Conservation (phyloP, 1,140 invertebrate genomes). For the Pseudachorutes palmiensis region DNA sequence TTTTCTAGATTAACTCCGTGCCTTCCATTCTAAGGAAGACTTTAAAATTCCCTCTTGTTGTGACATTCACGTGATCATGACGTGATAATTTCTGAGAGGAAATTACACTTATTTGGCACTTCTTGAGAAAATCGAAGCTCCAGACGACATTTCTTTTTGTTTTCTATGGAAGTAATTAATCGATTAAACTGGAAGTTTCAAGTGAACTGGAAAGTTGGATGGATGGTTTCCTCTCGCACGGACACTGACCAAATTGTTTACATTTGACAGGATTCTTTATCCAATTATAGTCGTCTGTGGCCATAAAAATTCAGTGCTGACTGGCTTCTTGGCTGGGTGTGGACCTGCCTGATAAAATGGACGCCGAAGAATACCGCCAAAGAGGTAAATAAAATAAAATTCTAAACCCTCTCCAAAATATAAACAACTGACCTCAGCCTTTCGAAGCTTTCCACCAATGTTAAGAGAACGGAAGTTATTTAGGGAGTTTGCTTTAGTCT, state of each 20-base stretch:
- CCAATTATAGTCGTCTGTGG: conserved; percentile 35
- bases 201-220: neutral
- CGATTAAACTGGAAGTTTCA: neutral
- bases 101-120: too few relatives aligned
- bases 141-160: neutral
- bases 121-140: neutral
- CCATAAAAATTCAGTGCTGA: conserved; percentile 29
- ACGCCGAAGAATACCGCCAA: conserved; percentile 48
- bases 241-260: conserved; percentile 24
- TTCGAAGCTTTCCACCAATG: neutral
- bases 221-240: neutral
- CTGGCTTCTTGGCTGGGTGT: conserved; percentile 16
- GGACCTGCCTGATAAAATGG: conserved; percentile 41
- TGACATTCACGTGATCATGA: too few relatives aligned
- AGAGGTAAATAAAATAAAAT: too few relatives aligned
- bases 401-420: too few relatives aligned
- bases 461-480: neutral
- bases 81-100: too few relatives aligned
- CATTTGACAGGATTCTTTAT: conserved; percentile 37
- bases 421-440: conserved; percentile 35
- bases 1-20: too few relatives aligned
- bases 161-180: neutral
- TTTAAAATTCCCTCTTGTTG: too few relatives aligned
- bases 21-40: too few relatives aligned
- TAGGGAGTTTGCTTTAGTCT: too few relatives aligned